Conservation (phyloP, 92 coral and sea anemone genomes). For the Blastomussa wellsi region DNA sequence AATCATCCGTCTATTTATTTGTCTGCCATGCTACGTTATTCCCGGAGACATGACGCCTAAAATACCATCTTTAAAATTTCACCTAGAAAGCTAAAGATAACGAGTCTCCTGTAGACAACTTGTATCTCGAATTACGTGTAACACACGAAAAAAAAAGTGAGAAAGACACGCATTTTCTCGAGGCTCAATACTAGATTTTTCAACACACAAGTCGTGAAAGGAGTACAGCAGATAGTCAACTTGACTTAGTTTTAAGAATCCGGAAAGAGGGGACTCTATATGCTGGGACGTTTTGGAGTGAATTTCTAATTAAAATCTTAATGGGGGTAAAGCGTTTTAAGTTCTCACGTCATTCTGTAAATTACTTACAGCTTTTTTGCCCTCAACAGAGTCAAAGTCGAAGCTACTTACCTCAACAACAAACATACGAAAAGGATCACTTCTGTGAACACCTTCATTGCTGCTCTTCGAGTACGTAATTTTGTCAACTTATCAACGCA, state of each 20-base stretch:
- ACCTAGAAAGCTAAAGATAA: neutral
- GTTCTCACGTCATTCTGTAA: neutral
- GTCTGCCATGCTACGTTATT: neutral
- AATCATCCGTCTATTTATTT: neutral
- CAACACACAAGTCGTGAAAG: neutral
- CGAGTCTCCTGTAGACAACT: neutral
- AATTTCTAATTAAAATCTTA: neutral
- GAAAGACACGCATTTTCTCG: neutral
- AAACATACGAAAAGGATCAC: neutral
- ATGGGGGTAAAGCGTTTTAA: neutral
- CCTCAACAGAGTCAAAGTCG: neutral
- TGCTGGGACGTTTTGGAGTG: neutral
- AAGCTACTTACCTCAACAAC: constrained; percentile 12
- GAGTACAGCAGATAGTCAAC: neutral
- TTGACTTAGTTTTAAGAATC: neutral
- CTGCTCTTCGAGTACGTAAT: neutral
- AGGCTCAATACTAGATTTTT: neutral
- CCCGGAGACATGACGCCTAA: neutral
- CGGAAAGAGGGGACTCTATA: neutral
- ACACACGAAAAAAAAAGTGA: no score
- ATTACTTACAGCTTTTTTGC: neutral
- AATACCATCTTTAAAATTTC: neutral
- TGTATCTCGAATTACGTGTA: neutral
- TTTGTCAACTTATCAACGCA: neutral
- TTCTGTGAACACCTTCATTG: neutral